Base-by-base conservation (phyloP, 1,140 invertebrate species). In the Drosophila navojoa region DNA sequence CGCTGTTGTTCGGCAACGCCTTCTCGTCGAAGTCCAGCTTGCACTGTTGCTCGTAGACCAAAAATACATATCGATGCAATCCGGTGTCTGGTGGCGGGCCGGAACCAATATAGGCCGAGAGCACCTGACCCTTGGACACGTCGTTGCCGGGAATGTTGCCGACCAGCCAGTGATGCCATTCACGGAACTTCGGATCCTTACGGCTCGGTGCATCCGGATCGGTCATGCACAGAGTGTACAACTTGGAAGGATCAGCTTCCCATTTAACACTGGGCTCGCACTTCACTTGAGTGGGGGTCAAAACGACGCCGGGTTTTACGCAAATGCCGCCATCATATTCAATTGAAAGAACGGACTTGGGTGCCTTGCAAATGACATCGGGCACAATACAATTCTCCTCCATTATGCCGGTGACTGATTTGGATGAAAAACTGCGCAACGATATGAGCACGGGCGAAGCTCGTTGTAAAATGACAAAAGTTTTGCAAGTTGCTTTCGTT, bases 141-240 rank as follows among this genome's bases (percentile, higher is more conserved):
- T 97, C 93, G 64, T 91, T 92, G 19, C 96, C 97, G 11, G 97
- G 97, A 85, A 99, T 97, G 86, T 99, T 99, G 4, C 94, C 96
- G 0, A 99, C 96, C 3, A 98, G 91, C 97, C 98, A 99, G 92
- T 98, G 98, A 87, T 97, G 96, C 96, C 96, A 98, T 93, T 98
- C 97, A 13, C 97, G 94, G 84, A 95, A 96, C 50, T 94, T 96
- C 0, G 95, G 96, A 55, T 96, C 94, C 10, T 94, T 92, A 4
- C 97, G 94, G 81, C 95, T 97, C 13, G 98, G 97, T 7, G 91
- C 91, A 72, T 92, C 91, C 3, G 91, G 91, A 63, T 92, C 91
- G 94, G 90, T 92, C 91, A 97, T 96, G 77, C 95, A 95, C 1
- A 98, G 91, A 3, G 96, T 97, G 86, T 98, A 98, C 57, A 94